Percentiles rank a stretch among this genome's conserved stretches.
Evolutionary conservation across 1,140 invertebrate species (phyloP).

Genomic region (Zaprionus africanus): DNA sequence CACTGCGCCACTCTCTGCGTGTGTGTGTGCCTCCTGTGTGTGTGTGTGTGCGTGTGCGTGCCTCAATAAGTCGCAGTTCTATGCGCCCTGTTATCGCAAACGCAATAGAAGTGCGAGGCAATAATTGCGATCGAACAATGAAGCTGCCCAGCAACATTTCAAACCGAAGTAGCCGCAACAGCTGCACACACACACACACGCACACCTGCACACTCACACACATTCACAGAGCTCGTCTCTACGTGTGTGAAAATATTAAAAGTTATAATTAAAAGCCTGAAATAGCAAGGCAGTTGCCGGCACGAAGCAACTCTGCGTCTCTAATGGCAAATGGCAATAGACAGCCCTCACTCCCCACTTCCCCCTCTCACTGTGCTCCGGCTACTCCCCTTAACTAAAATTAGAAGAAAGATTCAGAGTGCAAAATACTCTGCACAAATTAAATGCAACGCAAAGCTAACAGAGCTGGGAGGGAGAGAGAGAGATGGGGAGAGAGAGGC

Average conservation of each 20-base stretch:
- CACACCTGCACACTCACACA: neutral
- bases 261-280: conserved; percentile 73
- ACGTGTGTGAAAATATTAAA: conserved; percentile 64
- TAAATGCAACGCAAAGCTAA: conserved; percentile 36
- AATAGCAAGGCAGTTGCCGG: conserved; percentile 15
- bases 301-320: conserved; percentile 37
- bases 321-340: conserved; percentile 32
- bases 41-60: conserved; percentile 21
- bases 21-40: conserved; percentile 6
- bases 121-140: conserved; percentile 14
- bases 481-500: neutral
- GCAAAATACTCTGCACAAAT: conserved; percentile 51
- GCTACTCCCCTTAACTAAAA: conserved; percentile 8
- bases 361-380: neutral
- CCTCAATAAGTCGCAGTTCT: conserved; percentile 24
- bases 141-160: conserved; percentile 3
- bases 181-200: conserved; percentile 19
- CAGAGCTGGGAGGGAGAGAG: neutral
- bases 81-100: conserved; percentile 28
- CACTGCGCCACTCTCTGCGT: neutral
- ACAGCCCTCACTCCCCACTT: neutral
- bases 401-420: conserved; percentile 25
- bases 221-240: conserved; percentile 11
- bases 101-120: conserved; percentile 69
- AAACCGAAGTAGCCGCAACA: conserved; percentile 22